Evolutionary conservation across 2,888 invertebrate species (phyloP).

Genomic region (Nudaria mundana): DNA sequence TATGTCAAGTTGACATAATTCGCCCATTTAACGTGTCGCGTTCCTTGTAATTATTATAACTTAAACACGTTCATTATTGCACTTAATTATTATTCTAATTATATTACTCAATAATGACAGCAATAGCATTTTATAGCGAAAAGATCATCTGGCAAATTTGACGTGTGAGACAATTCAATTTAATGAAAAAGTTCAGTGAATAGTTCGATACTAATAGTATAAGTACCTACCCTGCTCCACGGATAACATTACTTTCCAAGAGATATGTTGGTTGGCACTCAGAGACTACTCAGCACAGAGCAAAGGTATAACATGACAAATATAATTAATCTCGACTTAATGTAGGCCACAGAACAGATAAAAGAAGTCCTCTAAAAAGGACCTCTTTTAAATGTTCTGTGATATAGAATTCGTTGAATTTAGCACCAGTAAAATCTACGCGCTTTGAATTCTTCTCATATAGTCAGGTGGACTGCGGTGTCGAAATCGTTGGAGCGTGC

Average conservation of each 20-base stretch:
- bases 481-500: slow-evolving; percentile 62
- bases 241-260: too few relatives aligned
- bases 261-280: not conserved
- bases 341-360: too few relatives aligned
- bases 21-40: slow-evolving; percentile 19
- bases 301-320: not conserved
- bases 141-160: too few relatives aligned
- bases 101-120: too few relatives aligned
- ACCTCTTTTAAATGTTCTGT: too few relatives aligned
- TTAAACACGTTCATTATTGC: not conserved
- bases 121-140: too few relatives aligned
- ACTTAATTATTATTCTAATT: not conserved
- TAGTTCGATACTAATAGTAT: too few relatives aligned
- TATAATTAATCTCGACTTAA: not conserved
- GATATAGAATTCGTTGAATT: not conserved
- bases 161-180: too few relatives aligned
- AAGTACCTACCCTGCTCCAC: too few relatives aligned
- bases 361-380: too few relatives aligned
- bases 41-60: slow-evolving; percentile 1
- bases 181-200: too few relatives aligned
- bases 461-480: slow-evolving; percentile 32
- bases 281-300: not conserved
- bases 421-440: slow-evolving; percentile 19
- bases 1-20: slow-evolving; percentile 36
- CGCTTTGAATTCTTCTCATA: slow-evolving; percentile 32